Evolutionary conservation across 1,140 invertebrate genomes (phyloP), one percentile per base, ranked within the genome.

Genomic region (Propsilocerus akamusi): DNA sequence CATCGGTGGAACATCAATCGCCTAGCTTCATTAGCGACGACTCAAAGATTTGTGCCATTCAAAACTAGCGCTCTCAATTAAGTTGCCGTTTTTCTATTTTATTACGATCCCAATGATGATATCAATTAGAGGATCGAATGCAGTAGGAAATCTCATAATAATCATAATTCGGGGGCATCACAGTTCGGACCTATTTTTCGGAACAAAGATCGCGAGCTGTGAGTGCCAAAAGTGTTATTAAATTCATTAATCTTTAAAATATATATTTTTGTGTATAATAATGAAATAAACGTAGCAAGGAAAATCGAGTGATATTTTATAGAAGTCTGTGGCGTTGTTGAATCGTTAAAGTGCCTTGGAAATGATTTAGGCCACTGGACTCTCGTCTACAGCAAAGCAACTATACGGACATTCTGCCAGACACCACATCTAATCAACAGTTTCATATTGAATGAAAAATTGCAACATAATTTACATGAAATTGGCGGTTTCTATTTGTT

Each of bases 391-490:
- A n/a, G n/a, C n/a, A n/a, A n/a, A n/a, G n/a, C n/a, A n/a, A n/a
- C n/a, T n/a, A n/a, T n/a, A n/a, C n/a, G n/a, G n/a, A n/a, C n/a
- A n/a, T n/a, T n/a, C n/a, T n/a, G 10, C 14, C 34, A 41, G 34
- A 41, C 34, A 41, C 14, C 34, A 41, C 22, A 41, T n/a, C 34
- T 41, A 41, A 41, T 41, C 34, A 41, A 20, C 34, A 10, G 34
- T 41, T 20, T 41, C 34, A 41, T 41, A 41, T n/a, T n/a, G n/a
- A 41, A 41, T 41, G 34, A 41, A 41, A 41, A 41, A 41, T 41
- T n/a, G 34, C 34, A 41, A 41, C n/a, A 41, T 41, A 41, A 41
- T 41, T 41, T 41, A 41, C 34, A 41, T 41, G 34, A 41, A 41
- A 41, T 41, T 41, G 22, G 34, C 34, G 34, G 34, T 41, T 41